Percentiles rank a stretch among this genome's conserved stretches.
These are phyloP conservation scores for Cremastinae sp. DNA, from an alignment of 2,888 invertebrate species.

Conservation along the genomic window DNA sequence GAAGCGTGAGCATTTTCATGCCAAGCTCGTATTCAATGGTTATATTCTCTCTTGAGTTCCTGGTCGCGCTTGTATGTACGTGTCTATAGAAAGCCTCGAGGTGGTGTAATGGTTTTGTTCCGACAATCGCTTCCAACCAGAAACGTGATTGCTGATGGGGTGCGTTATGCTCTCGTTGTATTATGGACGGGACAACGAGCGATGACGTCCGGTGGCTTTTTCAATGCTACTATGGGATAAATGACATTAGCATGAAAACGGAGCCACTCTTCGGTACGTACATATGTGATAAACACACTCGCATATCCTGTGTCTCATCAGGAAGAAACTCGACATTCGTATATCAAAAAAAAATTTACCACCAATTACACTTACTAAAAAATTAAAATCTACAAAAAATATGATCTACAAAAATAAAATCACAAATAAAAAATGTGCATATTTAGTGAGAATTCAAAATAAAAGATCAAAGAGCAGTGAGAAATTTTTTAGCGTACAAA, in stretches of 20 bases:
- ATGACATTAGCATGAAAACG: slow-evolving; percentile 65
- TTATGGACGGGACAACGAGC: not conserved
- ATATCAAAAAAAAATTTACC: too few species aligned
- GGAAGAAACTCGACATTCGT: too few species aligned
- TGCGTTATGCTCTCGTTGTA: slow-evolving; percentile 4
- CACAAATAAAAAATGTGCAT: too few species aligned
- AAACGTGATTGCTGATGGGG: slow-evolving; percentile 33
- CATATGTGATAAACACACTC: not conserved
- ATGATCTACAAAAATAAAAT: too few species aligned
- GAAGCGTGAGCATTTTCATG: slow-evolving; percentile 6
- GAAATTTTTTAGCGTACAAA: too few species aligned
- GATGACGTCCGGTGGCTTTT: slow-evolving; percentile 27
- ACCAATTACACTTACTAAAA: too few species aligned
- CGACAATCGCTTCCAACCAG: slow-evolving; percentile 25
- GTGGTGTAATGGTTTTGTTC: slow-evolving; percentile 27
- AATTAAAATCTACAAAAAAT: too few species aligned
- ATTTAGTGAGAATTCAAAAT: too few species aligned
- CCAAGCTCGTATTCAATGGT: slow-evolving; percentile 20
- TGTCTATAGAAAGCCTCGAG: too few species aligned
- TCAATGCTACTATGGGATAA: slow-evolving; percentile 34
- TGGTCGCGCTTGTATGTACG: slow-evolving; percentile 4
- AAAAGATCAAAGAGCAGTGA: too few species aligned
- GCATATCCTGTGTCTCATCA: too few species aligned
- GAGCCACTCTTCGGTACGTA: not conserved
- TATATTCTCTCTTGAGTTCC: slow-evolving; percentile 18